Conservation (phyloP, 2,888 invertebrate genomes). For the Aspidiotus rigidus region DNA sequence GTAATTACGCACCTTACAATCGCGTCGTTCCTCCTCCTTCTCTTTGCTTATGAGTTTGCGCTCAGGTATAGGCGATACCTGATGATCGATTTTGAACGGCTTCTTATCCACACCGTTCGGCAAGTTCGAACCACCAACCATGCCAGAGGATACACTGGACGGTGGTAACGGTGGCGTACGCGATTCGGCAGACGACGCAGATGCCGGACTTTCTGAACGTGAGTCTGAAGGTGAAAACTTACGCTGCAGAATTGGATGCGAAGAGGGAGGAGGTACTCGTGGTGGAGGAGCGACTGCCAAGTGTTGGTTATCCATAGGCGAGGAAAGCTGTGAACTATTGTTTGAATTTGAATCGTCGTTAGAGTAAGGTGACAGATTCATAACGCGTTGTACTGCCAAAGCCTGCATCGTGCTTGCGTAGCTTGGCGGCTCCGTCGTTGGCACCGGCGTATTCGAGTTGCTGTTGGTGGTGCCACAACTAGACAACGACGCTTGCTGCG, state of each 20-base stretch:
- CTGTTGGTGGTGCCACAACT: background rate
- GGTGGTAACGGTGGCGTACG: conserved; percentile 50
- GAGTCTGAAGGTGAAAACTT: conserved; percentile 55
- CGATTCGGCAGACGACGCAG: conserved; percentile 43
- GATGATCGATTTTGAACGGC: conserved; percentile 67
- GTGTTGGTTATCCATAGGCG: conserved; percentile 32
- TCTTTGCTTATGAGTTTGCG: conserved; percentile 83
- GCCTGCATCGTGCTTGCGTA: conserved; percentile 82
- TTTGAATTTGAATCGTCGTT: conserved; percentile 41
- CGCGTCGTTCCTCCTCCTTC: conserved; percentile 76
- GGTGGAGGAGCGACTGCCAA: conserved; percentile 1
- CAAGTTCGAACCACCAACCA: conserved; percentile 40
- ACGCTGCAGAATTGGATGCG: conserved; percentile 49
- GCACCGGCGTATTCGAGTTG: conserved; percentile 54
- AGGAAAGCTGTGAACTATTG: conserved; percentile 26
- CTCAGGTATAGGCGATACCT: conserved; percentile 83
- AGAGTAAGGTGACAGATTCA: conserved; percentile 42
- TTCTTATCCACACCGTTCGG: conserved; percentile 36
- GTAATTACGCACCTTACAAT: conserved; percentile 84
- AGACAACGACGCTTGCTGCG: conserved; percentile 41
- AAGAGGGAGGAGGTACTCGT: conserved; percentile 35
- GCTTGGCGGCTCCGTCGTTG: conserved; percentile 81
- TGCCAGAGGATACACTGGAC: conserved; percentile 52
- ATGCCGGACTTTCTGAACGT: conserved; percentile 40
- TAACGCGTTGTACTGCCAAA: conserved; percentile 59